Conservation (phyloP, 1,140 invertebrate species). For the Papilio helenus region DNA sequence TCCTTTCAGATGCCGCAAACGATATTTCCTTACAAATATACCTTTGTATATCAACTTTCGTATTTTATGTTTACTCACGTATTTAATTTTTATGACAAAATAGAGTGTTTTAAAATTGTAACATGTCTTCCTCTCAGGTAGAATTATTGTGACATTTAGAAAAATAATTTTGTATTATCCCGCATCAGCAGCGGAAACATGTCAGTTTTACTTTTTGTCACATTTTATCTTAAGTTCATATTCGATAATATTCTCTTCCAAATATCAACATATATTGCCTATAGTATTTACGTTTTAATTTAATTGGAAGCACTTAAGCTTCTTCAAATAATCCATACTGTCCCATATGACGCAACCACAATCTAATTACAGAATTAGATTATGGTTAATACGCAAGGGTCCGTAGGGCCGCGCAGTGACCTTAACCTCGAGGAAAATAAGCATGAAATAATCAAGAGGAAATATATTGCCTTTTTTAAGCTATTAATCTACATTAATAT, state of each 20-base stretch:
- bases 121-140: not conserved
- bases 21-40: not conserved
- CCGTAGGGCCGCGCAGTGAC: not conserved
- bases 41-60: not conserved
- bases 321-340: not conserved
- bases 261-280: not conserved
- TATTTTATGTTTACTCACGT: not conserved
- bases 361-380: conserved; percentile 14
- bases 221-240: not conserved
- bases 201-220: conserved; percentile 1
- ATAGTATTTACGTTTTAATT: not conserved
- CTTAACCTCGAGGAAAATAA: conserved; percentile 10
- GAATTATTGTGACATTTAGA: not conserved
- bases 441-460: not conserved
- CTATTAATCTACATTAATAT: not conserved
- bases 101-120: not conserved
- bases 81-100: not conserved
- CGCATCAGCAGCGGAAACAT: not conserved
- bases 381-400: not conserved
- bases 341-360: not conserved
- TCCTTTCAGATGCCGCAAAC: not conserved
- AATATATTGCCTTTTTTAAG: not conserved
- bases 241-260: not conserved
- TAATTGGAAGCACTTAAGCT: conserved; percentile 11
- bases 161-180: not conserved